Evolutionary conservation across 2,797 vertebrate species (phyloP), one percentile per base, ranked within the genome.

Genomic region (Borostomias antarcticus): DNA sequence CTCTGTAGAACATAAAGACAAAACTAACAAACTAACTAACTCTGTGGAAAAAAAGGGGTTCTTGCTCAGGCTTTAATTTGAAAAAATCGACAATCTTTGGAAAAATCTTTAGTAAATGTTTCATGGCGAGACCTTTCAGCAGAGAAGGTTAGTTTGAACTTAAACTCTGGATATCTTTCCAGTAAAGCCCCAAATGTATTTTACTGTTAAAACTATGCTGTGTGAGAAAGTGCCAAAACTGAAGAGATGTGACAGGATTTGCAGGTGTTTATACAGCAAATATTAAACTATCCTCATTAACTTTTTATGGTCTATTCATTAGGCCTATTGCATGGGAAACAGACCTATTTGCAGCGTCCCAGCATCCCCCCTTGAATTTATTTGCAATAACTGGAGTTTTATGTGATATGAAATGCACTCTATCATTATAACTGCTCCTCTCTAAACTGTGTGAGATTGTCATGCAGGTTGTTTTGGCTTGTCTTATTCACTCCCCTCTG

Each of bases 341-440:
- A n/a, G 50, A 6, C 28, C 23, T 9, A 29, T 26, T 58, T 33
- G 64, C 47, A 68, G 56, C 26, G 21, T 65, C 59, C n/a, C 43
- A 33, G n/a, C 37, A 59, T 29, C 19, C 29, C 58, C 25, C 25
- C 64, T 54, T 76, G 70, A 73, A 70, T 74, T 66, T 48, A 73
- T 75, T 62, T 64, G 62, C 50, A 58, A 66, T 59, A 71, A 70
- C 62, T 43, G 51, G 11, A 59, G 30, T 69, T 61, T 78, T 75
- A 72, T 74, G 70, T 33, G 5, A 25, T 51, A 17, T 60, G 35
- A 58, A 72, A 58, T 21, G n/a, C n/a, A n/a, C n/a, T n/a, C n/a
- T n/a, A n/a, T n/a, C n/a, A n/a, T n/a, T n/a, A n/a, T n/a, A n/a
- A n/a, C n/a, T n/a, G n/a, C n/a, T n/a, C n/a, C n/a, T n/a, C n/a